Percentiles rank a stretch among this genome's conserved stretches.
phyloP scores from a whole-genome alignment of 2,888 invertebrate genomes.

The Tinea trinotella region DNA sequence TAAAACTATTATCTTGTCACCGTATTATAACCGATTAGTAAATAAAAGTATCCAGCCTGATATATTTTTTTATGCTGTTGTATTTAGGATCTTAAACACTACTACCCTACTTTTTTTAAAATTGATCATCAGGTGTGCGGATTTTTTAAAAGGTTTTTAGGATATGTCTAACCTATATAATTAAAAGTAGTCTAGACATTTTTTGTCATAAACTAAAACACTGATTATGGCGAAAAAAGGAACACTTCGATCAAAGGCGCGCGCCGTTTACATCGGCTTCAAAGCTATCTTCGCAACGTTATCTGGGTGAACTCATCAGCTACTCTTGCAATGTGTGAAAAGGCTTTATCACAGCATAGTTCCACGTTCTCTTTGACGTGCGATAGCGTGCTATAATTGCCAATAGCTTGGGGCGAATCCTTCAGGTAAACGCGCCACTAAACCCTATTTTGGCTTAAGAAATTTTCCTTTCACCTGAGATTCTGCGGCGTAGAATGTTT shows the following conservation, averaged over 20 bases:
- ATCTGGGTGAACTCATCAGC: slow-evolving; percentile 12
- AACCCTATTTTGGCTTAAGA: slow-evolving; percentile 12
- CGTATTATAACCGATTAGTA: too few relatives aligned
- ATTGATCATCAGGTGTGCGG: too few relatives aligned
- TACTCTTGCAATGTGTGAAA: slow-evolving; percentile 9
- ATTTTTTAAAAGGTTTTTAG: too few relatives aligned
- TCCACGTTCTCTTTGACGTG: slow-evolving; percentile 6
- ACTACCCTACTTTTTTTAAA: too few relatives aligned
- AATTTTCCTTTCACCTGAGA: slow-evolving; percentile 9
- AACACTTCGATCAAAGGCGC: neutral
- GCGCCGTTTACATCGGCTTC: neutral
- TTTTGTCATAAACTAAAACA: too few relatives aligned
- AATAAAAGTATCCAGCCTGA: too few relatives aligned
- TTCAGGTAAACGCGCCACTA: neutral
- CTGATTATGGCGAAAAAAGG: neutral
- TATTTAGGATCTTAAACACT: too few relatives aligned
- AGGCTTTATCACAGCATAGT: slow-evolving; percentile 16
- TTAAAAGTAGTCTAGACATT: too few relatives aligned
- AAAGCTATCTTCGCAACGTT: slow-evolving; percentile 10
- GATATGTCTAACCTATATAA: too few relatives aligned
- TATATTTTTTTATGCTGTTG: too few relatives aligned
- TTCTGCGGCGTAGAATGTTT: neutral
- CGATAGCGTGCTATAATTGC: slow-evolving; percentile 14
- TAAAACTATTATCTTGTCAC: too few relatives aligned
- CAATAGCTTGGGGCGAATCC: slow-evolving; percentile 17